Percentiles rank a stretch among this genome's conserved stretches.
Evolutionary conservation across 2,888 invertebrate species (phyloP).

Genomic region (Mechanitis messenoides): DNA sequence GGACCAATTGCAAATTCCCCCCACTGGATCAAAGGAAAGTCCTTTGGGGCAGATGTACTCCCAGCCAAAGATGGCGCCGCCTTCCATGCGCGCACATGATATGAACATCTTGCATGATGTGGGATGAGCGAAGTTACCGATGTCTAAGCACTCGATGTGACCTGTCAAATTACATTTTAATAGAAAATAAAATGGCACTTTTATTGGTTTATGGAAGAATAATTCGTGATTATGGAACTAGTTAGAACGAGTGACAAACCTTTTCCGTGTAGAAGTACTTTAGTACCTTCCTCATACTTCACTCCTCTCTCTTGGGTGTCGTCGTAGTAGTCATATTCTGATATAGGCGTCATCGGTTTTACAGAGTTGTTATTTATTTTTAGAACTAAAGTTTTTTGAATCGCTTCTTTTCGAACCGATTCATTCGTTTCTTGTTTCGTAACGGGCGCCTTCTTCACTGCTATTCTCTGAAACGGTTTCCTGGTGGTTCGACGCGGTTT

Average conservation of each 20-base stretch:
- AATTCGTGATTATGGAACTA: background rate
- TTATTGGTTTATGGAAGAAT: background rate
- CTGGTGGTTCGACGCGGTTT: constrained; percentile 30
- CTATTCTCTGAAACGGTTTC: constrained; percentile 53
- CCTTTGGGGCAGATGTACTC: constrained; percentile 92
- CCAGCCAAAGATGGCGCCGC: constrained; percentile 86
- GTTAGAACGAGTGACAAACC: constrained; percentile 45
- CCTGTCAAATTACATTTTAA: constrained; percentile 58
- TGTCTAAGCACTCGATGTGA: constrained; percentile 88
- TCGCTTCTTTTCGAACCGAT: constrained; percentile 13
- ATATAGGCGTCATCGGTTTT: constrained; percentile 47
- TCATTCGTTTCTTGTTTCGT: constrained; percentile 12
- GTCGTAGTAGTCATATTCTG: constrained; percentile 83
- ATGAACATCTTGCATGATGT: constrained; percentile 93
- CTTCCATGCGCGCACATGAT: constrained; percentile 88
- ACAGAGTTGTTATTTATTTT: constrained; percentile 6
- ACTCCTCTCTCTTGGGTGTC: constrained; percentile 77
- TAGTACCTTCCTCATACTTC: constrained; percentile 70
- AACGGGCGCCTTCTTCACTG: constrained; percentile 15
- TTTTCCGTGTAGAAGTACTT: constrained; percentile 74
- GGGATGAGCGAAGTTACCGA: constrained; percentile 94
- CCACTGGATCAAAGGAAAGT: constrained; percentile 91
- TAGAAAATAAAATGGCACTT: background rate
- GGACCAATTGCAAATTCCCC: constrained; percentile 94
- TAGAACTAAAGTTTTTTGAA: constrained; percentile 17